phyloP scores from a whole-genome alignment of 2,797 vertebrate species.

The Sparus aurata region DNA sequence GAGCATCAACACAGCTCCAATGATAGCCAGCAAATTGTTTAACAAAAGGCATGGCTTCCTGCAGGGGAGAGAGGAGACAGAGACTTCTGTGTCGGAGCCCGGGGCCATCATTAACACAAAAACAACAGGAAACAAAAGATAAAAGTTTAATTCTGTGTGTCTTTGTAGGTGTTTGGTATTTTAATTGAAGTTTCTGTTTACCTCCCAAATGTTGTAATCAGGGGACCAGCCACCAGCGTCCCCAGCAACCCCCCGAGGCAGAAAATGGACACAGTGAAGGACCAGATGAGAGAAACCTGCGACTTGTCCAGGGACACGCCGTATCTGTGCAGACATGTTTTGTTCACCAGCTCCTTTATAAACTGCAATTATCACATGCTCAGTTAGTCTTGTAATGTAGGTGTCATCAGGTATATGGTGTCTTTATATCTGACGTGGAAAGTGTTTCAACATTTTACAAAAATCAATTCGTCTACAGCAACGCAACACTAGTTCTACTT shows the following conservation, averaged over 20 bases:
- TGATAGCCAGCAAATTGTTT: constrained; percentile 78
- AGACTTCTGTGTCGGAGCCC: neutral
- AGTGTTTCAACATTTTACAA: neutral
- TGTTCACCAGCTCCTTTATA: constrained; percentile 83
- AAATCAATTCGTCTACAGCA: neutral
- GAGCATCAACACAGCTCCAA: constrained; percentile 80
- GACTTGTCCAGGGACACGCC: constrained; percentile 63
- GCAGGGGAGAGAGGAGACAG: constrained; percentile 23
- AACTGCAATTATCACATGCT: constrained; percentile 70
- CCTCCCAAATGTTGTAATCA: constrained; percentile 76
- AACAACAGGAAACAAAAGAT: neutral
- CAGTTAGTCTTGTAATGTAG: neutral
- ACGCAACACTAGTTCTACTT: constrained; percentile 65
- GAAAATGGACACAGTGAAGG: constrained; percentile 83
- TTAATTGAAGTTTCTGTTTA: constrained; percentile 34
- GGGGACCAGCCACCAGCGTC: constrained; percentile 47
- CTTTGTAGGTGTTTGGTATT: neutral
- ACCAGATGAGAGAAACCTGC: constrained; percentile 85
- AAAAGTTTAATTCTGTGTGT: neutral
- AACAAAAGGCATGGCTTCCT: constrained; percentile 83
- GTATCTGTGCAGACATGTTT: constrained; percentile 77
- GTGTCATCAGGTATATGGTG: neutral
- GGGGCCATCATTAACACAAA: neutral
- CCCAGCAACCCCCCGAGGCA: constrained; percentile 82
- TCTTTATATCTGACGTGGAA: neutral